A percentile compares a stretch with the other conserved stretches of the same genome.
phyloP scores from a whole-genome alignment of 1,140 invertebrate genomes.

The Drosophila pruinosa region DNA sequence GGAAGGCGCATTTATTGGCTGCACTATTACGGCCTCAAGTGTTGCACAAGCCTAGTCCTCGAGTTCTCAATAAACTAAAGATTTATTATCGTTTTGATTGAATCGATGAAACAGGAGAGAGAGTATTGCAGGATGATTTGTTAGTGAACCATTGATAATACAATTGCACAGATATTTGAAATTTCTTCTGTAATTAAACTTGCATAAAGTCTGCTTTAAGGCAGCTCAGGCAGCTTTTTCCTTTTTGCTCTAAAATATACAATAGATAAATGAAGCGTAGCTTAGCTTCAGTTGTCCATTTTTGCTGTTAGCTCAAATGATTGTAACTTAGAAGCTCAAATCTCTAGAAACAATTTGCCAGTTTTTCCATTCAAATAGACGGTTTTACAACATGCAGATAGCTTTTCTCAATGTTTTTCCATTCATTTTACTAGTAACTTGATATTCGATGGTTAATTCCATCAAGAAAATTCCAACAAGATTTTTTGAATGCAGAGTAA shows the following conservation, averaged over 20 bases:
- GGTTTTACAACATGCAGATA: no score
- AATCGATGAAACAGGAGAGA: background rate
- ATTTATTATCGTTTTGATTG: background rate
- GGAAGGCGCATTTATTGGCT: conserved; percentile 57
- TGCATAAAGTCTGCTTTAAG: no score
- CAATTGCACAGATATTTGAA: no score
- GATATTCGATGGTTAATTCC: no score
- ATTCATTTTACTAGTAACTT: background rate
- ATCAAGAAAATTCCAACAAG: background rate
- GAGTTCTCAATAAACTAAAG: background rate
- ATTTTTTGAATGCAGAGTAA: no score
- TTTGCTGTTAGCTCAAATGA: background rate
- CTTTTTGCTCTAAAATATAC: no score
- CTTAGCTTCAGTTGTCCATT: background rate
- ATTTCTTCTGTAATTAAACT: no score
- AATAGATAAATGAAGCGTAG: no score
- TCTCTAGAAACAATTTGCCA: background rate
- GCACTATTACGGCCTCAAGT: conserved; percentile 37
- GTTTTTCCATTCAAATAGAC: background rate
- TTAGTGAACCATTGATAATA: no score
- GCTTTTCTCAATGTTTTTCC: background rate
- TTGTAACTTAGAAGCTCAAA: no score
- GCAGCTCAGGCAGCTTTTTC: no score
- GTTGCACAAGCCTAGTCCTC: background rate
- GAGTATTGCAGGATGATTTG: background rate